Evolutionary conservation across 2,113 vertebrate genomes (phyloP), one percentile per base, ranked within the genome.

Genomic region (Cynopterus brachyotis): DNA sequence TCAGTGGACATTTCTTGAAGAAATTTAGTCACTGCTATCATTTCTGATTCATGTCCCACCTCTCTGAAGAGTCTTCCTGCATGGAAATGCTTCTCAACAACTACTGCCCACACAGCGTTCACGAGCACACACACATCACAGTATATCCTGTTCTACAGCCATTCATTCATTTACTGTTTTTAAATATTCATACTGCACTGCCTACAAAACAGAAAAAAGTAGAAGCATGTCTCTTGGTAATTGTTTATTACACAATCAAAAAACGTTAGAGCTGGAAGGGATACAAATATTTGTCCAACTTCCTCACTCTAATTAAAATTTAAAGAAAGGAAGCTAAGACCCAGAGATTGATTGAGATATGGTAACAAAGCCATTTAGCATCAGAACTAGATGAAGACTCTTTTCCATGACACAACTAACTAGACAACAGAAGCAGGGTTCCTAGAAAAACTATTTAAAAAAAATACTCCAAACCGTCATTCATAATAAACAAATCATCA

Each of bases 171-270:
- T 35, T 47, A 60, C 59, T 84, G 22, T 55, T 59, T 86, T 95
- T 93, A 82, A 93, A 93, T 89, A 62, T 67, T 89, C 80, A 93
- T 40, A 79, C 6, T 62, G 20, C 1, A 90, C 32, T 47, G 92
- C 6, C 79, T 95, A 94, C 20, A 79, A 47, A 67, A 67, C 16
- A 64, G 24, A 82, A 42, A 91, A 3, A 66, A 89, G 30, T 80
- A 30, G 92, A 91, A 47, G 4, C 20, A 9, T 6, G 19, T 76
- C 8, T 94, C 70, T 94, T 35, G 47, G 82, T 45, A 97, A 97
- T 80, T 86, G 8, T 19, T 89, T 91, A 84, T 53, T 86, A 64
- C 3, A 79, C 93, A 91, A 86, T 73, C 0, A 20, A 79, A 96
- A 91, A 64, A 66, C 37, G 15, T 59, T 80, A 93, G 26, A 70